Evolutionary conservation across 2,797 vertebrate species (phyloP).

Genomic region (Paedocypris micromegethes): DNA sequence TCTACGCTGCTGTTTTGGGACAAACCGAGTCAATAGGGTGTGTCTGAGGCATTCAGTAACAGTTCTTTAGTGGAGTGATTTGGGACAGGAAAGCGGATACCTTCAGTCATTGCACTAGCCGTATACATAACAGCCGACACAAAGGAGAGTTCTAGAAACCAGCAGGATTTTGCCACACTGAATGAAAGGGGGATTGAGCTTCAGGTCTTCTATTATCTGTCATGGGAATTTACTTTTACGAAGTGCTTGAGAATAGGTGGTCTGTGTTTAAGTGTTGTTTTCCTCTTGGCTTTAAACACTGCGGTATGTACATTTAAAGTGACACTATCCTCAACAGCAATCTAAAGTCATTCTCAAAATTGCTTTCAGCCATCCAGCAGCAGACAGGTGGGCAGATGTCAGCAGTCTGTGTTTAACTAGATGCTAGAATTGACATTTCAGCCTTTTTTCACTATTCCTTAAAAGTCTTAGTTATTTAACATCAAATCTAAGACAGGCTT

Average conservation of each 20-base stretch:
- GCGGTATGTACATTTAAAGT: constrained; percentile 66
- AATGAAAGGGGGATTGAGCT: constrained; percentile 35
- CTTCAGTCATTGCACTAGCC: constrained; percentile 35
- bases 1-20: constrained; percentile 42
- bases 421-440: constrained; percentile 63
- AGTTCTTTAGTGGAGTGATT: constrained; percentile 39
- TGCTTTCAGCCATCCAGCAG: constrained; percentile 59
- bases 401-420: constrained; percentile 64
- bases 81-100: constrained; percentile 42
- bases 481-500: no score
- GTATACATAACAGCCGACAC: constrained; percentile 42
- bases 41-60: constrained; percentile 47
- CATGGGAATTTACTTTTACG: constrained; percentile 58
- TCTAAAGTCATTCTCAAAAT: constrained; percentile 65
- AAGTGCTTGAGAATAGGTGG: constrained; percentile 47
- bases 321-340: constrained; percentile 49
- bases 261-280: constrained; percentile 56
- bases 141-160: constrained; percentile 36
- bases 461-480: no score
- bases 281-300: constrained; percentile 61
- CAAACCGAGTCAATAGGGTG: constrained; percentile 48
- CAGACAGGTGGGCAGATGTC: constrained; percentile 63
- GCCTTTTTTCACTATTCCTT: constrained; percentile 40
- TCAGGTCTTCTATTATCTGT: constrained; percentile 36
- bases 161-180: constrained; percentile 14